Conservation (phyloP, 1,140 invertebrate genomes). For the Zaprionus ghesquierei region DNA sequence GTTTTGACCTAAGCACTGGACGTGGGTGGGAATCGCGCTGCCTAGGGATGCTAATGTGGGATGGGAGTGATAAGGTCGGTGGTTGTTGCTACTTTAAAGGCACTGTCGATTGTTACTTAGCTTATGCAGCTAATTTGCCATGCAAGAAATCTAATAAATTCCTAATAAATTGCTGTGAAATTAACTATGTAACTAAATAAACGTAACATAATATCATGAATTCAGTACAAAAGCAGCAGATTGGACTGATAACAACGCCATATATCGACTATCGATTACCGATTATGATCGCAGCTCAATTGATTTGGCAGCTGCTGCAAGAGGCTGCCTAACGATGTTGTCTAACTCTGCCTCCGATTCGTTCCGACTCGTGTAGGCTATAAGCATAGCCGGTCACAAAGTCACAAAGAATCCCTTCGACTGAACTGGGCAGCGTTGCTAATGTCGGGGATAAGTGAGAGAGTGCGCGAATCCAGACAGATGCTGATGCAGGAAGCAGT, state of each 20-base stretch:
- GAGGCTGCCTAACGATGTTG: background rate
- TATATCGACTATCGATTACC: background rate
- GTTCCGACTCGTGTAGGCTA: background rate
- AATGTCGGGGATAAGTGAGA: background rate
- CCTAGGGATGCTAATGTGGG: background rate
- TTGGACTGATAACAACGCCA: background rate
- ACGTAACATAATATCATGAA: background rate
- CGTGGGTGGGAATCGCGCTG: conserved; percentile 2
- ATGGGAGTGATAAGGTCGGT: background rate
- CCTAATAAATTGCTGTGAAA: background rate
- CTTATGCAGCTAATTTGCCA: background rate
- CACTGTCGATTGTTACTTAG: background rate
- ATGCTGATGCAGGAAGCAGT: conserved; percentile 52
- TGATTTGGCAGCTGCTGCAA: background rate
- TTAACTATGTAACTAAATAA: background rate
- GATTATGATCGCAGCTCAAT: background rate
- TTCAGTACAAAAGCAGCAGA: background rate
- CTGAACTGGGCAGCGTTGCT: background rate
- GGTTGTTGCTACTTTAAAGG: conserved; percentile 14
- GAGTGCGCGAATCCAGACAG: conserved; percentile 43
- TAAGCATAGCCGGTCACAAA: background rate
- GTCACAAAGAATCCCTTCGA: background rate
- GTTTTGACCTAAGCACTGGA: conserved; percentile 26
- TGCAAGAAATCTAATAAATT: background rate
- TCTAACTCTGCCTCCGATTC: background rate